Evolutionary conservation across 2,888 invertebrate genomes (phyloP).

Genomic region (Pristionchus fissidentatus): DNA sequence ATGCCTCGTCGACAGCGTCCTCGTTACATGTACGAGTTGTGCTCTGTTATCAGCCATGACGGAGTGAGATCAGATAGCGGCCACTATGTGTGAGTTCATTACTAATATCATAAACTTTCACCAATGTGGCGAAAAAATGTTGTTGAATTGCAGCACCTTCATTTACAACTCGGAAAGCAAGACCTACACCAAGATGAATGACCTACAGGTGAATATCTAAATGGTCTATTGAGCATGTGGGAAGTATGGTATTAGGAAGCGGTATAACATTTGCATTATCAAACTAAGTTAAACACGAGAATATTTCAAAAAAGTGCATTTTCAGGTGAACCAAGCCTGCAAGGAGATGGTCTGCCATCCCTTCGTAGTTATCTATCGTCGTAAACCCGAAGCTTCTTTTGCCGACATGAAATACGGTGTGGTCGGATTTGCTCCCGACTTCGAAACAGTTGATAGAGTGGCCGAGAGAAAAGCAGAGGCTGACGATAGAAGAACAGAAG

Average conservation of each 20-base stretch:
- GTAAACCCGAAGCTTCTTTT: background rate
- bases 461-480: background rate
- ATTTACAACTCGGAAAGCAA: background rate
- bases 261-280: background rate
- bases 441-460: background rate
- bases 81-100: background rate
- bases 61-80: background rate
- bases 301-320: background rate
- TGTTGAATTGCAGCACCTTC: background rate
- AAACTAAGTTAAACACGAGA: background rate
- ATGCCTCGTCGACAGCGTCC: background rate
- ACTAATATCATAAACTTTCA: background rate
- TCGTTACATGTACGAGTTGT: background rate
- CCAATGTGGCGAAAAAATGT: background rate
- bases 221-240: background rate
- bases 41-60: background rate
- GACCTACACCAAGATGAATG: background rate
- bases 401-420: background rate
- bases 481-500: background rate
- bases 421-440: background rate
- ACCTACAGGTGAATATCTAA: background rate
- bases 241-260: too few relatives aligned
- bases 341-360: background rate
- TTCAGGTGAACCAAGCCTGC: background rate
- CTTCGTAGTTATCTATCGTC: background rate